These are phyloP conservation scores for Poeciliopsis retropinna DNA, from an alignment of 2,113 vertebrate genomes.

Conservation along the genomic window DNA sequence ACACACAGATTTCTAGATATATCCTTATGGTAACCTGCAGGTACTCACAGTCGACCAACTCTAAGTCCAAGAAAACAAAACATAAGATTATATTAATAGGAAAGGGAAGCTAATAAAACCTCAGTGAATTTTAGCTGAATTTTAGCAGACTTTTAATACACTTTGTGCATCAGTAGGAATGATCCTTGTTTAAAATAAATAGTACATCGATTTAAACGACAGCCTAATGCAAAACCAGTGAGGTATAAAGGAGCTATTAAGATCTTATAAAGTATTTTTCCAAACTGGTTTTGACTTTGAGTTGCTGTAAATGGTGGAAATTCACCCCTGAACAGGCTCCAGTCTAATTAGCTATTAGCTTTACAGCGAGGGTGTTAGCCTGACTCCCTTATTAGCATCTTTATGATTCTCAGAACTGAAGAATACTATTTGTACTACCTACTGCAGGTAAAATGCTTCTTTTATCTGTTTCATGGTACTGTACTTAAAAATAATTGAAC, in stretches of 20 bases:
- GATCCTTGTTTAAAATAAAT: neutral
- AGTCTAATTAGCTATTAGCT: neutral
- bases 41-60: neutral
- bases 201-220: neutral
- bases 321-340: neutral
- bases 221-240: neutral
- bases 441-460: neutral
- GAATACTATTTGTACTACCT: neutral
- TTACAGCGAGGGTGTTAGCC: conserved; percentile 11
- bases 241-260: neutral
- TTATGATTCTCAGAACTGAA: neutral
- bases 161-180: neutral
- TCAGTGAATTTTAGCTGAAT: too few relatives aligned
- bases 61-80: neutral
- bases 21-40: neutral
- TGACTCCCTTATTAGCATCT: neutral
- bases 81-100: neutral
- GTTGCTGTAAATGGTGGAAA: neutral
- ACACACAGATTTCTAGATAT: too few relatives aligned
- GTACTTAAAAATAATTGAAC: neutral
- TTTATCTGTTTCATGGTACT: neutral
- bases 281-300: neutral
- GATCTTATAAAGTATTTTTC: neutral
- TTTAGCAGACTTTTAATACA: too few relatives aligned
- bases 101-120: neutral